phyloP scores from a whole-genome alignment of 2,888 invertebrate genomes.

The Trachelus iudaicus region DNA sequence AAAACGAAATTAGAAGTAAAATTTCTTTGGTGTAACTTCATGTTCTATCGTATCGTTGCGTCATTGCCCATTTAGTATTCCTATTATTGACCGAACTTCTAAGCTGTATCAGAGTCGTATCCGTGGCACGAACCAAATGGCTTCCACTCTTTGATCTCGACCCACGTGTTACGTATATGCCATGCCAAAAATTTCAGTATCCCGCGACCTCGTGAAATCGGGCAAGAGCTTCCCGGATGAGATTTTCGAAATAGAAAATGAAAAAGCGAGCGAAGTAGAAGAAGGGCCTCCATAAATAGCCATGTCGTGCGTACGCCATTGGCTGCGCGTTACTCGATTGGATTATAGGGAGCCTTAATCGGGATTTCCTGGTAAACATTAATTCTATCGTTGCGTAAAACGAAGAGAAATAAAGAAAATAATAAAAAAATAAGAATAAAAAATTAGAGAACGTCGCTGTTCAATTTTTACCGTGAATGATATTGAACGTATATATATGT shows the following conservation, averaged over 20 bases:
- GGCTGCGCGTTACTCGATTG: constrained; percentile 12
- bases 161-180: neutral
- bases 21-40: neutral
- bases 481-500: neutral
- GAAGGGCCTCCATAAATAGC: neutral
- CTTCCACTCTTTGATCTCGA: neutral
- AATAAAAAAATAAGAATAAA: neutral
- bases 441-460: neutral
- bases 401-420: neutral
- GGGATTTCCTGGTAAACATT: constrained; percentile 18
- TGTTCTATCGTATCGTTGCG: neutral
- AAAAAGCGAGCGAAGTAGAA: neutral
- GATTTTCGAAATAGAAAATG: neutral
- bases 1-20: too few species aligned
- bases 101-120: neutral
- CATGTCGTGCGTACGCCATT: neutral
- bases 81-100: neutral
- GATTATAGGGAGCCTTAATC: constrained; percentile 21
- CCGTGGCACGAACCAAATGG: neutral
- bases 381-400: neutral
- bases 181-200: neutral
- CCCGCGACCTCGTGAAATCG: neutral
- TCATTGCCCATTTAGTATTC: neutral
- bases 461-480: neutral
- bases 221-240: neutral